Conservation (phyloP, 2,888 invertebrate genomes). For the Pomacea canaliculata region DNA sequence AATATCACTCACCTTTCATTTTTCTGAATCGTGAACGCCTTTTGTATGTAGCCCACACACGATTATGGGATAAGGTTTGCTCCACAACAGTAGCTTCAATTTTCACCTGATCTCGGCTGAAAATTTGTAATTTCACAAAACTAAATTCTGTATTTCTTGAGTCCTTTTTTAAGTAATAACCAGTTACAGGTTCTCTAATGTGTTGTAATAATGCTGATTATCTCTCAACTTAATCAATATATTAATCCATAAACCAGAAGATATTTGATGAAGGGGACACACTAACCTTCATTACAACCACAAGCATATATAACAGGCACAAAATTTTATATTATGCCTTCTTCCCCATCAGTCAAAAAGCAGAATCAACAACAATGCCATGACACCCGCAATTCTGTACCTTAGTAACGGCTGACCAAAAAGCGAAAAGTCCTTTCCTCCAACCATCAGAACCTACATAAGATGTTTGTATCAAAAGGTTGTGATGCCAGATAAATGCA, state of each 20-base stretch:
- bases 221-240: too few species aligned
- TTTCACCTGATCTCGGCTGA: conserved; percentile 59
- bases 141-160: too few species aligned
- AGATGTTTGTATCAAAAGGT: background rate
- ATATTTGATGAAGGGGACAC: too few species aligned
- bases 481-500: too few species aligned
- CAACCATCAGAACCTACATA: conserved; percentile 70
- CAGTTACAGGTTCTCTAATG: too few species aligned
- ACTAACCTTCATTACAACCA: too few species aligned
- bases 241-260: too few species aligned
- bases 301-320: too few species aligned
- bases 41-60: conserved; percentile 49
- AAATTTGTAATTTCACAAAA: conserved; percentile 27
- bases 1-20: conserved; percentile 38
- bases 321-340: too few species aligned
- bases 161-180: too few species aligned
- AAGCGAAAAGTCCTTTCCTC: conserved; percentile 70
- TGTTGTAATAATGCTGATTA: too few species aligned
- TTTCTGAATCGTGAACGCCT: conserved; percentile 41
- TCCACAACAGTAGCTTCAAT: conserved; percentile 72
- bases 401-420: conserved; percentile 70
- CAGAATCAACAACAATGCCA: background rate
- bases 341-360: too few species aligned
- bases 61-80: conserved; percentile 66
- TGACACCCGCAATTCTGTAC: conserved; percentile 37